Evolutionary conservation across 2,113 vertebrate species (phyloP), one percentile per base, ranked within the genome.

Genomic region (Asarcornis scutulata): DNA sequence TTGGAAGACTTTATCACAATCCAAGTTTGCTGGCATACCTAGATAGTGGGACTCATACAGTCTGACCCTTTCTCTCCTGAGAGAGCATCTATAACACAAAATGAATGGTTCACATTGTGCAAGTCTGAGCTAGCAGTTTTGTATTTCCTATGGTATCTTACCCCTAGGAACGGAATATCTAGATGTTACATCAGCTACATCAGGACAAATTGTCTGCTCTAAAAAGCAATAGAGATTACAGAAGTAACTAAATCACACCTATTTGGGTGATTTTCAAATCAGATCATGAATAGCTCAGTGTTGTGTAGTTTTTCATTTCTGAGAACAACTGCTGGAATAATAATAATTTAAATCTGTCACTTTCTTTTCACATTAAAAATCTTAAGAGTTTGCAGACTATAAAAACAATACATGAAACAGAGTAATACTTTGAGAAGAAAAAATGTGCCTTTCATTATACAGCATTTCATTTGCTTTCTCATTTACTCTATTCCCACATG

Each of bases 401-500:
- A 73, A 81, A 56, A 93, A 82, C 29, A 83, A 48, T 83, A 55
- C 15, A 69, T 75, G 40, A 95, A 92, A 16, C 69, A 38, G 26
- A 69, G 32, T 55, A 85, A 94, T 71, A 38, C 0, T 1, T 72
- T 73, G 40, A 55, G 46, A 26, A 32, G 34, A 36, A 73, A 73
- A 11, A 16, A 4, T 17, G 29, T 52, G 11, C 64, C 75, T 95
- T 89, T 88, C n/a, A 46, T 77, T 77, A 59, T 78, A 60, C 55
- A 74, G 29, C 32, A 86, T 91, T 96, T 94, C n/a, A 86, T 69
- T 95, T 93, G 32, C 22, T 89, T 94, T 94, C 75, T 86, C 75
- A 86, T 94, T 91, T 83, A 53, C 7, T 91, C 29, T 89, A 68
- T 88, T 96, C 76, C 38, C 69, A 86, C 52, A n/a, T 34, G 48